Base-by-base conservation (phyloP, 1,140 invertebrate genomes). In the Muscidifurax raptorellus region DNA sequence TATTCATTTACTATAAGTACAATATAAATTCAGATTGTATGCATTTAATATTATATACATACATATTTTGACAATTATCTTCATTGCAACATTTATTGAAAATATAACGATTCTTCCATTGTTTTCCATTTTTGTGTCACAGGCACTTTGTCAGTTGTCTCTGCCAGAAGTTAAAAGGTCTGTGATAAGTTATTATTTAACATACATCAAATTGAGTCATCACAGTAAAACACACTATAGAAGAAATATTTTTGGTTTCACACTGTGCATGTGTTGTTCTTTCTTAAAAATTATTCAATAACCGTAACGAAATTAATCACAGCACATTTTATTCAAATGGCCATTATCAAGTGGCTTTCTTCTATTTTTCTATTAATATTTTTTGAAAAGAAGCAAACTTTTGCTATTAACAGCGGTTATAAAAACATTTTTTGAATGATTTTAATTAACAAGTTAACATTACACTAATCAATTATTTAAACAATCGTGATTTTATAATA, bases 121-220 rank as follows among this genome's bases (percentile, higher is more conserved):
- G 32, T 75, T 80, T 85, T 89, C 85, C 86, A 89, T 85, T 89
- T 74, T 77, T 81, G 36, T 47, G 59, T 83, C 81, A 90, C 89
- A 91, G 89, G 90, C 90, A 91, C 90, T 91, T 91, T 79, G 84
- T 90, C 89, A 90, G 86, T 87, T 87, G 87, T 86, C 76, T 86
- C 82, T 88, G 85, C 83, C 87, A 88, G 87, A 89, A 87, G 40
- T 79, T 79, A 28, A 47, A 82, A 13, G 28, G 44, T 89, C 86
- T 87, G 85, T 86, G 87, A 88, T 86, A 86, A 87, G 84, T 87
- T 86, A 86, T 80, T 82, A 85, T 80, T 86, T 86, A 86, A 72
- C 82, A 76, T 87, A 79, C 52, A 82, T 78, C 66, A 71, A n/a
- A 44, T 85, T 82, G 18, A 86, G 64, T 82, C 83, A 89, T 88